Conservation (phyloP, 2,888 invertebrate species). For the Hanleya hanleyi region DNA sequence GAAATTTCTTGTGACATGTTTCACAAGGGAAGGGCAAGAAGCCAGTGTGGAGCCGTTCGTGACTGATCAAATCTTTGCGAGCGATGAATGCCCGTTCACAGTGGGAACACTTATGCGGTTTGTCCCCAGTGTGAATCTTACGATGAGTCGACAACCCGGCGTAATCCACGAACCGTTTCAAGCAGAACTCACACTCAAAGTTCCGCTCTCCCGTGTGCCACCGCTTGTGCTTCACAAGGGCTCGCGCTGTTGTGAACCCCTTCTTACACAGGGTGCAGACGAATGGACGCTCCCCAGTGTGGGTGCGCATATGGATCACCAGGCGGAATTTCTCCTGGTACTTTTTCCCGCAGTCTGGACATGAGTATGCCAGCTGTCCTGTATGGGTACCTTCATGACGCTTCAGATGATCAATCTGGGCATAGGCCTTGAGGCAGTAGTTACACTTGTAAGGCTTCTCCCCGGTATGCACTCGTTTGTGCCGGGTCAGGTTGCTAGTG, state of each 20-base stretch:
- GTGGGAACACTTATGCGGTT: neutral
- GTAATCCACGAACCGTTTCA: conserved; percentile 1
- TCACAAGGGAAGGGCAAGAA: neutral
- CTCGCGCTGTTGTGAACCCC: neutral
- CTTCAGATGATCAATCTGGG: conserved; percentile 1
- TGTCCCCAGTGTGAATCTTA: conserved; percentile 5
- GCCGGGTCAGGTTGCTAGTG: neutral
- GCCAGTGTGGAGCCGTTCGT: conserved; percentile 7
- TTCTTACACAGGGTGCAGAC: neutral
- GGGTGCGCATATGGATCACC: neutral
- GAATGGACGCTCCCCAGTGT: conserved; percentile 5
- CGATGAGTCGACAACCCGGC: conserved; percentile 4
- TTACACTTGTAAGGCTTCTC: conserved; percentile 3
- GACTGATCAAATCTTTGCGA: conserved; percentile 4
- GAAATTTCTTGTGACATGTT: neutral
- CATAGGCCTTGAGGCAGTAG: neutral
- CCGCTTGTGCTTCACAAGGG: neutral
- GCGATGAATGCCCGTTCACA: neutral
- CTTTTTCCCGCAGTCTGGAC: conserved; percentile 2
- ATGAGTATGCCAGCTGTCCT: neutral
- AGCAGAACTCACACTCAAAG: conserved; percentile 10
- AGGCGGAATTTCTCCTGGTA: conserved; percentile 5
- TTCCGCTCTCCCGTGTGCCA: conserved; percentile 11
- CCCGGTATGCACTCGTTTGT: neutral
- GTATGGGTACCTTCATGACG: conserved; percentile 1